Percentiles rank a stretch among this genome's conserved stretches.
Evolutionary conservation across 2,113 vertebrate species (phyloP).

Genomic region (Ptyas mucosa): DNA sequence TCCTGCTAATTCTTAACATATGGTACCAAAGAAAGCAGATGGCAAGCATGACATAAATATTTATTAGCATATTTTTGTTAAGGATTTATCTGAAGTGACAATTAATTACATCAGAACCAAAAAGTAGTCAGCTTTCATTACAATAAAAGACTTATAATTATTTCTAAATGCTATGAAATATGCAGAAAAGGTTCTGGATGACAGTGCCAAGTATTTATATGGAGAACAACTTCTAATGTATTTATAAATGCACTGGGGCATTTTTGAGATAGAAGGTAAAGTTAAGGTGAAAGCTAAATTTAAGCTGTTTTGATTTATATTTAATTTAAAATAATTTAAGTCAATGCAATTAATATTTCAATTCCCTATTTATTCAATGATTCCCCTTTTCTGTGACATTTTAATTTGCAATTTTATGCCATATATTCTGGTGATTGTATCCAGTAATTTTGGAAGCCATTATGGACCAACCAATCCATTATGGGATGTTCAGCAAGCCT

Average conservation of each 20-base stretch:
- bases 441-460: not conserved
- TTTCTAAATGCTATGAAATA: constrained; percentile 30
- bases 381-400: not conserved
- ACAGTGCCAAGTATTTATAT: constrained; percentile 33
- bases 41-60: constrained; percentile 50
- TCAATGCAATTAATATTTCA: not conserved
- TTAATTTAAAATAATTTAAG: not conserved
- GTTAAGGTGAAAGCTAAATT: not conserved
- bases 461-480: not conserved
- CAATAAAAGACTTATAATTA: constrained; percentile 53
- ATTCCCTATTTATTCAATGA: not conserved
- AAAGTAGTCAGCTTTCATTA: constrained; percentile 50
- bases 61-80: constrained; percentile 59
- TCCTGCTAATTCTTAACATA: constrained; percentile 21
- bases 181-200: not conserved
- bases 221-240: constrained; percentile 31
- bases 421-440: not conserved
- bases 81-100: constrained; percentile 41
- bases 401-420: not conserved
- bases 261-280: constrained; percentile 13
- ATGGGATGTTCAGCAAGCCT: not conserved
- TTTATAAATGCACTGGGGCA: constrained; percentile 9
- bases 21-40: constrained; percentile 36
- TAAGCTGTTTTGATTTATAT: not conserved
- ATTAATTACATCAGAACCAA: constrained; percentile 55